phyloP scores from a whole-genome alignment of 2,113 vertebrate genomes.

The Anguilla rostrata region DNA sequence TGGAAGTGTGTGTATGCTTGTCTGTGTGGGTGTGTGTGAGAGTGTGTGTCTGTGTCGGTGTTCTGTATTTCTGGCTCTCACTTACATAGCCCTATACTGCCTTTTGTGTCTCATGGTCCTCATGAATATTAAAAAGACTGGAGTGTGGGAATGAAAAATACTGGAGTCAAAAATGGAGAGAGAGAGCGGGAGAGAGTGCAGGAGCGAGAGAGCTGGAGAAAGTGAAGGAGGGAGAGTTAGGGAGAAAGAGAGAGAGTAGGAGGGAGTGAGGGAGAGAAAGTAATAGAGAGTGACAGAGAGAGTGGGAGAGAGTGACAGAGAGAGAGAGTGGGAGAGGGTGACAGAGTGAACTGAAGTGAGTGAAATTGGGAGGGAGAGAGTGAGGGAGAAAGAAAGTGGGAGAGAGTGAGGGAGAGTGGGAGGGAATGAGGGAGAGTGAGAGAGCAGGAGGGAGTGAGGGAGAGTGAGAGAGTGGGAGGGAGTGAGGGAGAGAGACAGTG shows the following conservation, averaged over 20 bases:
- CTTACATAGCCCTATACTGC: slow-evolving; percentile 60
- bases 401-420: too few relatives aligned
- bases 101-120: slow-evolving; percentile 68
- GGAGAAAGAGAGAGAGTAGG: not conserved
- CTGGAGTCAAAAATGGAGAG: not conserved
- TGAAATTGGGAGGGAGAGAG: too few relatives aligned
- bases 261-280: too few relatives aligned
- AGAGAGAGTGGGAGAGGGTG: too few relatives aligned
- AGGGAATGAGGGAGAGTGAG: too few relatives aligned
- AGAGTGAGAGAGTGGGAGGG: not conserved
- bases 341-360: too few relatives aligned
- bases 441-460: too few relatives aligned
- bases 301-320: too few relatives aligned
- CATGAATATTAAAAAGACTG: slow-evolving; percentile 73
- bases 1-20: not conserved
- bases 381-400: too few relatives aligned
- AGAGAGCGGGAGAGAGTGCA: not conserved
- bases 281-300: too few relatives aligned
- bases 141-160: slow-evolving; percentile 48
- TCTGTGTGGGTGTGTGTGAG: not conserved
- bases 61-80: slow-evolving; percentile 47
- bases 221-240: not conserved
- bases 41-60: not conserved
- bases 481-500: slow-evolving; percentile 46
- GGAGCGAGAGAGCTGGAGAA: not conserved